phyloP scores from a whole-genome alignment of 2,888 invertebrate genomes.

The Horisme vitalbata region DNA sequence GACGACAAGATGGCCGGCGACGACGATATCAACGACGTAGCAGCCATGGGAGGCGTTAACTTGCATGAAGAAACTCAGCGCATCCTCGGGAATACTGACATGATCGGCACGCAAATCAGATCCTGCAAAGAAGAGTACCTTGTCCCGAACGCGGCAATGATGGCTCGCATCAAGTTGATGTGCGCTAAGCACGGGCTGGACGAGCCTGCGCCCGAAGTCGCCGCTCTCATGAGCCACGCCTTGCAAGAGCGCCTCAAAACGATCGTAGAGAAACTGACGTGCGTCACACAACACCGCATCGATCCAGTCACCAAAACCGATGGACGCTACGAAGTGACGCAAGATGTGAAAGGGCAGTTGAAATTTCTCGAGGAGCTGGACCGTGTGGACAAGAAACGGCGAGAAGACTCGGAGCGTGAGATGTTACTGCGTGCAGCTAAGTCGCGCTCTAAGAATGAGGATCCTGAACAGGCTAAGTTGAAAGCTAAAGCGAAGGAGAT shows the following conservation, averaged over 20 bases:
- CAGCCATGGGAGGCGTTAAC: conserved; percentile 99
- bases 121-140: conserved; percentile 97
- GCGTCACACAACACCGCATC: conserved; percentile 97
- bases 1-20: conserved; percentile 88
- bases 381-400: conserved; percentile 94
- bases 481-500: conserved; percentile 96
- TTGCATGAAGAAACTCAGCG: conserved; percentile 97
- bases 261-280: conserved; percentile 94
- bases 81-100: conserved; percentile 94
- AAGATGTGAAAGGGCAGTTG: conserved; percentile 95
- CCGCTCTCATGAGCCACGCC: conserved; percentile 95
- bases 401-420: conserved; percentile 97
- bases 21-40: conserved; percentile 99
- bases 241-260: conserved; percentile 96
- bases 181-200: conserved; percentile 91
- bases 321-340: conserved; percentile 93
- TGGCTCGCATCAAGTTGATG: conserved; percentile 89
- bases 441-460: conserved; percentile 97
- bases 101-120: conserved; percentile 92
- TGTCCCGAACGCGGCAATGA: conserved; percentile 89
- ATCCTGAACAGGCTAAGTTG: conserved; percentile 98
- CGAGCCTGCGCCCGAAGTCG: conserved; percentile 93
- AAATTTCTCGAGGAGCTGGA: conserved; percentile 99
- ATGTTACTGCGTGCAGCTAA: conserved; percentile 96
- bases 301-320: conserved; percentile 94